Percentiles rank a stretch among this genome's conserved stretches.
These are phyloP conservation scores for Leptoclinus maculatus DNA, from an alignment of 2,797 vertebrate genomes.

Conservation along the genomic window DNA sequence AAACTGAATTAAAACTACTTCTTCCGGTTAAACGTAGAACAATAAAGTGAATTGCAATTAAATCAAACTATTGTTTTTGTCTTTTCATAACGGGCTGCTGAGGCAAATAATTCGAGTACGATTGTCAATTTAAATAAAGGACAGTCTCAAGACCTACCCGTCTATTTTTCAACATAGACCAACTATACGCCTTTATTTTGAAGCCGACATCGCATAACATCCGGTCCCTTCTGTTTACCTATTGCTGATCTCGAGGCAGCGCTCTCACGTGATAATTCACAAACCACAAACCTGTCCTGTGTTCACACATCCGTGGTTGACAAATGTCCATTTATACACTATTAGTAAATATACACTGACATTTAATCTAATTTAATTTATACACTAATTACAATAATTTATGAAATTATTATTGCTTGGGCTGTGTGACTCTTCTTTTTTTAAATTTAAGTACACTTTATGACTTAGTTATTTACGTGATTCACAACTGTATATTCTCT, in stretches of 20 bases:
- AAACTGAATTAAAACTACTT: fast-evolving
- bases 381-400: not conserved
- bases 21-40: conserved; percentile 12
- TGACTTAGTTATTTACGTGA: not conserved
- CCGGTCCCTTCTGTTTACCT: not conserved
- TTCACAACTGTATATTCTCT: not conserved
- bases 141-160: fast-evolving
- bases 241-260: not conserved
- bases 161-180: not conserved
- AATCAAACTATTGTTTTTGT: not conserved
- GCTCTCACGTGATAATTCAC: conserved; percentile 49
- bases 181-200: not conserved
- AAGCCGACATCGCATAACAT: not conserved
- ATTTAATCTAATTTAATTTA: not conserved
- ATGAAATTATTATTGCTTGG: not conserved
- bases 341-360: not conserved
- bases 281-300: not conserved
- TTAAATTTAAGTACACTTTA: not conserved
- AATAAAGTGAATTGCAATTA: not conserved
- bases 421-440: not conserved
- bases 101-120: fast-evolving
- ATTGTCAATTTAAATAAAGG: fast-evolving
- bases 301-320: not conserved
- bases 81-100: fast-evolving
- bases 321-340: not conserved